phyloP scores from a whole-genome alignment of 1,140 invertebrate genomes.

The Thaumatotibia leucotreta region DNA sequence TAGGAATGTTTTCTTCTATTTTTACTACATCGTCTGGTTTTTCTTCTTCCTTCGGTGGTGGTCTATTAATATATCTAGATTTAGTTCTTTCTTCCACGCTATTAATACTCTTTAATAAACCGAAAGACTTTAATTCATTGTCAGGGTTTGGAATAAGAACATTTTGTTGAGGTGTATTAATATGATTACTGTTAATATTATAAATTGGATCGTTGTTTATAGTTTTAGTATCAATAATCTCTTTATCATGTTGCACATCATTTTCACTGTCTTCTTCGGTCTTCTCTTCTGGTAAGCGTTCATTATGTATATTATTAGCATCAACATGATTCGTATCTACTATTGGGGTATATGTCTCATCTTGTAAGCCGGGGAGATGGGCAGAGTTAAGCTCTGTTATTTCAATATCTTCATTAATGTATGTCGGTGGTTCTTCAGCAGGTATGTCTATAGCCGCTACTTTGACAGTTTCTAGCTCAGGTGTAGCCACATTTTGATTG shows the following conservation, averaged over 20 bases:
- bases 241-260: not conserved
- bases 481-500: not conserved
- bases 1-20: slow-evolving; percentile 21
- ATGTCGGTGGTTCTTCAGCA: not conserved
- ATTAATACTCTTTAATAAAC: not conserved
- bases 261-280: not conserved
- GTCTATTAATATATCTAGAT: not conserved
- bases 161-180: not conserved
- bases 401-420: not conserved
- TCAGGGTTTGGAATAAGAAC: not conserved
- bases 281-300: not conserved
- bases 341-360: not conserved
- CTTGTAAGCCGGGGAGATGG: not conserved
- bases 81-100: not conserved
- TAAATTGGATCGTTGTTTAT: not conserved
- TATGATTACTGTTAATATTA: not conserved
- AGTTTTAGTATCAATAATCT: not conserved
- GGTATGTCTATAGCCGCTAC: not conserved
- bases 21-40: no score
- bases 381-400: not conserved
- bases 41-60: slow-evolving; percentile 21
- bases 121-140: not conserved
- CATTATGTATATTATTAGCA: not conserved
- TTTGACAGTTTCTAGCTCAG: slow-evolving; percentile 4
- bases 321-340: not conserved